Conservation (phyloP, 2,113 vertebrate species). For the Halichoeres trimaculatus region DNA sequence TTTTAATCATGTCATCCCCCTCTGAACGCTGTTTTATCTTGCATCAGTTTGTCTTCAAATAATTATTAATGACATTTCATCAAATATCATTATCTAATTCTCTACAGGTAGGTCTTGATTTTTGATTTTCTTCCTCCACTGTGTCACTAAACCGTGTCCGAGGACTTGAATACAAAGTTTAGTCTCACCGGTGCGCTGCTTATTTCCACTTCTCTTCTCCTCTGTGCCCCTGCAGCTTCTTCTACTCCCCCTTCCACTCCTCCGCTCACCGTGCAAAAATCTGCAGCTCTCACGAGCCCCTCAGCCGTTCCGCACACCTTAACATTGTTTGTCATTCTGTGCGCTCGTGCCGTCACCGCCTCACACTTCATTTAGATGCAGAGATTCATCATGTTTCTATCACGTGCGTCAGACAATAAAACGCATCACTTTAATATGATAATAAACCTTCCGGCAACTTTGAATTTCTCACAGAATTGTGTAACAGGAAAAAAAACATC, state of each 20-base stretch:
- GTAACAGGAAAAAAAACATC: no score
- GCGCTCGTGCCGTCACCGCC: conserved; percentile 30
- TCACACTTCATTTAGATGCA: conserved; percentile 25
- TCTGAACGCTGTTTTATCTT: neutral
- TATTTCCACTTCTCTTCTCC: conserved; percentile 30
- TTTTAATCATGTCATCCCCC: neutral
- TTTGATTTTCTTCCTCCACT: conserved; percentile 11
- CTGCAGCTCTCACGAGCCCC: neutral
- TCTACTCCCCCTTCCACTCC: conserved; percentile 24
- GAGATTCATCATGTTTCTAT: neutral
- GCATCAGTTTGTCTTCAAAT: neutral
- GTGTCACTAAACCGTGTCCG: conserved; percentile 9
- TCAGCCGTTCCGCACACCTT: conserved; percentile 39
- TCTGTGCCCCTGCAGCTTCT: conserved; percentile 25
- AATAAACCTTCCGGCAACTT: neutral
- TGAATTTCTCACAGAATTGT: no score
- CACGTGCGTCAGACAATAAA: neutral
- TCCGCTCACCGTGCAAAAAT: conserved; percentile 28
- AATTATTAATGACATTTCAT: neutral
- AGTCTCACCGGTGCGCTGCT: conserved; percentile 67
- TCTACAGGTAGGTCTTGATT: neutral
- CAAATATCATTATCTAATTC: conserved; percentile 3
- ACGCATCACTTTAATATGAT: neutral
- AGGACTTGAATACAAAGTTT: neutral
- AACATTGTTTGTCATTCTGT: conserved; percentile 7